Percentiles rank a stretch among this genome's conserved stretches.
Conservation (phyloP, 2,113 vertebrate species). For the Nothocercus julius region DNA sequence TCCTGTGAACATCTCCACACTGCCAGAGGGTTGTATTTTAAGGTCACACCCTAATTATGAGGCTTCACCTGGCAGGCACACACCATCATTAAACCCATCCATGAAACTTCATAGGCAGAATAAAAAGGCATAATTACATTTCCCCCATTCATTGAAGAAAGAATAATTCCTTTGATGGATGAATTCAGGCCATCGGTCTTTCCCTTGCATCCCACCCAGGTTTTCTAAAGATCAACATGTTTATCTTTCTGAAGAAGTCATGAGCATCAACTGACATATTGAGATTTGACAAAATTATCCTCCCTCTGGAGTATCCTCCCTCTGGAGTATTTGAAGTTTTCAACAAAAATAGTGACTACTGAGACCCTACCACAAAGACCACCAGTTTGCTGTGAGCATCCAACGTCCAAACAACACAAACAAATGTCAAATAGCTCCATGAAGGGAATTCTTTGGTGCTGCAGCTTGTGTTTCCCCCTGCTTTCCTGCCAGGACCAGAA, state of each 20-base stretch:
- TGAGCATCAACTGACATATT: background rate
- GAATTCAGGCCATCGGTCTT: slow-evolving; percentile 13
- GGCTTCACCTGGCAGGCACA: slow-evolving; percentile 54
- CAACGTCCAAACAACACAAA: background rate
- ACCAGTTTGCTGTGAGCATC: background rate
- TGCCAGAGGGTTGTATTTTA: slow-evolving; percentile 70
- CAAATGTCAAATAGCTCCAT: background rate
- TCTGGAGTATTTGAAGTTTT: background rate
- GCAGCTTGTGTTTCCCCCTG: background rate
- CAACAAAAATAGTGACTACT: background rate
- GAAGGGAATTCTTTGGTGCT: slow-evolving; percentile 43
- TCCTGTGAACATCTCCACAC: slow-evolving; percentile 56
- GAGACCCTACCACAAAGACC: background rate
- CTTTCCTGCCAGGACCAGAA: slow-evolving; percentile 11
- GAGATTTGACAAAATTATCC: background rate
- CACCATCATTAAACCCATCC: slow-evolving; percentile 57
- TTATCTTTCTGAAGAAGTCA: slow-evolving; percentile 41
- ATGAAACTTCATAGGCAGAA: slow-evolving; percentile 57
- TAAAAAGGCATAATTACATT: slow-evolving; percentile 64
- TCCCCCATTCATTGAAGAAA: slow-evolving; percentile 56
- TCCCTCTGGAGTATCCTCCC: background rate
- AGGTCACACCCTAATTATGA: slow-evolving; percentile 68
- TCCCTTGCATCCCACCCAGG: slow-evolving; percentile 38
- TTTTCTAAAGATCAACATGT: slow-evolving; percentile 34
- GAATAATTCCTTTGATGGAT: slow-evolving; percentile 62